A percentile compares a stretch with the other conserved stretches of the same genome.
These are phyloP conservation scores for Tethea ocularis DNA, from an alignment of 2,888 invertebrate genomes.

Conservation along the genomic window DNA sequence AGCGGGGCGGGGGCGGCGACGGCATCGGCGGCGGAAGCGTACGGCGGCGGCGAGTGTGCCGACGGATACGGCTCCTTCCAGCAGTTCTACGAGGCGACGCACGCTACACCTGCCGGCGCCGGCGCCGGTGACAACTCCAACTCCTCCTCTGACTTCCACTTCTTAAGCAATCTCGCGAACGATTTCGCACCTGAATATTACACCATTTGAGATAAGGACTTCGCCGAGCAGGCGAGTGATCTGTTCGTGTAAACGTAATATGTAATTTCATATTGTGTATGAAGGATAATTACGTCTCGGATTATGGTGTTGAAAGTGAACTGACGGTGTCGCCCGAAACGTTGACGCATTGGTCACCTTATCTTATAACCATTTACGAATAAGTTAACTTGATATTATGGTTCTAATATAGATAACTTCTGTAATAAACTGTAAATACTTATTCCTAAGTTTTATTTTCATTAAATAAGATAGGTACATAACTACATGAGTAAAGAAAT, in stretches of 20 bases:
- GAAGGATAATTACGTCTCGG: slow-evolving; percentile 30
- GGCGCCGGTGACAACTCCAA: slow-evolving; percentile 91
- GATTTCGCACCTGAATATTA: slow-evolving; percentile 97
- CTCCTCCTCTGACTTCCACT: slow-evolving; percentile 97
- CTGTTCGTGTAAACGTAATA: slow-evolving; percentile 71
- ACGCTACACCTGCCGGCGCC: slow-evolving; percentile 84
- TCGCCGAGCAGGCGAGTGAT: slow-evolving; percentile 80
- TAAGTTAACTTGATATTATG: slow-evolving; percentile 52
- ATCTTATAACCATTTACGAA: slow-evolving; percentile 45
- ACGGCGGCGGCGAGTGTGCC: slow-evolving; percentile 78
- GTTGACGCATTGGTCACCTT: slow-evolving; percentile 50
- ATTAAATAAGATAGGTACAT: slow-evolving; percentile 21
- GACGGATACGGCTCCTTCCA: slow-evolving; percentile 88
- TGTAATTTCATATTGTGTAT: slow-evolving; percentile 28
- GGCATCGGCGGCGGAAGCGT: slow-evolving; percentile 70
- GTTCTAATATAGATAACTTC: slow-evolving; percentile 45
- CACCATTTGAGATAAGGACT: slow-evolving; percentile 84
- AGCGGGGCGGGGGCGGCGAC: slow-evolving; percentile 42
- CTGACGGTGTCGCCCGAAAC: slow-evolving; percentile 63
- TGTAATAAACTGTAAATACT: slow-evolving; percentile 76
- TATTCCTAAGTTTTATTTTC: slow-evolving; percentile 42
- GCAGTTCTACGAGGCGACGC: slow-evolving; percentile 86
- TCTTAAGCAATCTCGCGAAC: slow-evolving; percentile 95
- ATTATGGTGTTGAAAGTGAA: slow-evolving; percentile 50
- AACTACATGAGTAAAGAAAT: slow-evolving; percentile 2